Conservation (phyloP, 2,888 invertebrate genomes). For the Brachylomia viminalis region DNA sequence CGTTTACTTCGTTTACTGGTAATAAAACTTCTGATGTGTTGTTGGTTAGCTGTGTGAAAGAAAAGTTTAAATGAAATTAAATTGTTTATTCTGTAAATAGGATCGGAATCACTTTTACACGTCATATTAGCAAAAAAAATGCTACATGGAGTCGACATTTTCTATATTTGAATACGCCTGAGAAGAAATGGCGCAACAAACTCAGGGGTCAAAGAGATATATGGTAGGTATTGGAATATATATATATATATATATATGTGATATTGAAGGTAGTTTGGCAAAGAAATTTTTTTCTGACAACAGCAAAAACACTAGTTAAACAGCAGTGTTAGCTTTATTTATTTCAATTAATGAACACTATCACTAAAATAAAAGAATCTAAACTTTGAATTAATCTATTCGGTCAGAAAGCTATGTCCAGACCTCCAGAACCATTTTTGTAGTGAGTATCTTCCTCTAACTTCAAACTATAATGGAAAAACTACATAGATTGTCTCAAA, state of each 20-base stretch:
- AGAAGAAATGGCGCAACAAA: neutral
- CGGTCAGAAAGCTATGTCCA: neutral
- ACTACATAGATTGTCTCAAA: neutral
- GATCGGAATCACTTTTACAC: neutral
- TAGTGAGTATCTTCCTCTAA: no score
- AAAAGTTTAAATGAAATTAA: neutral
- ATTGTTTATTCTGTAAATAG: neutral
- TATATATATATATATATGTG: no score
- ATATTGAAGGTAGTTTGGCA: neutral
- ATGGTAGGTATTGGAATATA: neutral
- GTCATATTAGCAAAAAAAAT: neutral
- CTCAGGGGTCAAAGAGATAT: no score
- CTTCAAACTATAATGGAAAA: neutral
- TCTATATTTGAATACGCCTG: neutral
- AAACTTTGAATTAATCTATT: neutral
- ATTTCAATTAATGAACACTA: neutral
- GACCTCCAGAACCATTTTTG: neutral
- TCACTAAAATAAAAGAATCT: neutral
- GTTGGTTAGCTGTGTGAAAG: neutral
- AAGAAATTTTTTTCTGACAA: neutral
- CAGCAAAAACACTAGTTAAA: neutral
- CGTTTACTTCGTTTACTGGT: slow-evolving; percentile 37
- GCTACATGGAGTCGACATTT: neutral
- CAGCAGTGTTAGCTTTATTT: neutral
- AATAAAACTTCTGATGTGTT: slow-evolving; percentile 17